Percentiles rank a stretch among this genome's conserved stretches.
Conservation (phyloP, 2,797 vertebrate genomes). For the Balearica regulorum region DNA sequence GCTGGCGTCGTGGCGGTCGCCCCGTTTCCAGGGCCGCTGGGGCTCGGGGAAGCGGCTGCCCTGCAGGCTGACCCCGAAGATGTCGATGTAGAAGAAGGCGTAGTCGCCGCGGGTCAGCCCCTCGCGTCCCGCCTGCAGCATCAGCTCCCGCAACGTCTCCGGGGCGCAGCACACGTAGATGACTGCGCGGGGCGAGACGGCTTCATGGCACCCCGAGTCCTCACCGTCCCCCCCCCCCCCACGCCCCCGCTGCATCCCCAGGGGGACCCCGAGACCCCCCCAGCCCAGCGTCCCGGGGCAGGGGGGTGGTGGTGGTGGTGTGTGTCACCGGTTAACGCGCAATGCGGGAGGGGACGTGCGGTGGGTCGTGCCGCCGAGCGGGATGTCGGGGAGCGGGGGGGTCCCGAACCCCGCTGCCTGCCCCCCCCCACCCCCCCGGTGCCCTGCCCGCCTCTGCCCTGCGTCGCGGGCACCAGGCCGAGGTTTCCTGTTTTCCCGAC, state of each 20-base stretch:
- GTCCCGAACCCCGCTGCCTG: not conserved
- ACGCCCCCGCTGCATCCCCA: too few relatives aligned
- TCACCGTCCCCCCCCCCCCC: too few relatives aligned
- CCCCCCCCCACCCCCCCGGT: too few relatives aligned
- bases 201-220: not conserved
- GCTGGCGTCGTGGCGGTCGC: constrained; percentile 73
- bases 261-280: not conserved
- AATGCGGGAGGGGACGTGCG: fast-evolving
- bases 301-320: too few relatives aligned
- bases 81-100: constrained; percentile 89
- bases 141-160: constrained; percentile 80
- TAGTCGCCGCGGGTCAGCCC: constrained; percentile 79
- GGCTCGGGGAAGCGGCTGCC: constrained; percentile 35
- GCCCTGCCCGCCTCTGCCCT: not conserved
- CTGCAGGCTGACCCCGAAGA: constrained; percentile 81
- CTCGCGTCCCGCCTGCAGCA: constrained; percentile 79
- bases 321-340: fast-evolving
- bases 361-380: not conserved
- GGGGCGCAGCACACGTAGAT: constrained; percentile 86
- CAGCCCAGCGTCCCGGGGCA: fast-evolving
- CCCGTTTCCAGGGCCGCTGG: constrained; percentile 79
- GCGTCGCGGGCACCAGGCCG: not conserved
- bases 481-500: constrained; percentile 42
- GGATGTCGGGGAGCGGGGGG: fast-evolving
- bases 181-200: constrained; percentile 64